Evolutionary conservation across 2,797 vertebrate genomes (phyloP).

Genomic region (Ptychobarbus kaznakovi): DNA sequence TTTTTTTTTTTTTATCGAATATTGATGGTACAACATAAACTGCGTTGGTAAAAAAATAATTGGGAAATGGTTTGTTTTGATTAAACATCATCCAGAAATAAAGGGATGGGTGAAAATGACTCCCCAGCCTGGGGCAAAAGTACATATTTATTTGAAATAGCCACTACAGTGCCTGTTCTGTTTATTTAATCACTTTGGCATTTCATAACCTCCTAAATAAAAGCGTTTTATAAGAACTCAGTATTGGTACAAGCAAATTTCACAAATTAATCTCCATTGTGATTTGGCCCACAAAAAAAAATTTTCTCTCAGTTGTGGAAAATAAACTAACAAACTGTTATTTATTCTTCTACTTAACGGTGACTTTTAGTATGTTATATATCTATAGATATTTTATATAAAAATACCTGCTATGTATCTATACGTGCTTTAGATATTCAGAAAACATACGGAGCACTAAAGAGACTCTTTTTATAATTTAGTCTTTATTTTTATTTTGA

Average conservation of each 20-base stretch:
- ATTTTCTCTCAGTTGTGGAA: background rate
- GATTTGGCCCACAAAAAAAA: slow-evolving; percentile 4
- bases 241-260: background rate
- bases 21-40: slow-evolving; percentile 7
- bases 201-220: background rate
- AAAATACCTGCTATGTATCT: background rate
- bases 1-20: background rate
- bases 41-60: background rate
- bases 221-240: background rate
- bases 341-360: background rate
- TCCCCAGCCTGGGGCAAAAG: background rate
- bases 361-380: background rate
- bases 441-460: background rate
- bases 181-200: background rate
- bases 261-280: background rate
- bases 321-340: background rate
- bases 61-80: background rate
- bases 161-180: background rate
- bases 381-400: background rate
- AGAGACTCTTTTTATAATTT: background rate
- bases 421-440: background rate
- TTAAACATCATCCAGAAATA: background rate
- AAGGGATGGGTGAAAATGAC: background rate
- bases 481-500: slow-evolving; percentile 9
- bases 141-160: background rate